A percentile compares a stretch with the other conserved stretches of the same genome.
phyloP scores from a whole-genome alignment of 2,888 invertebrate genomes.

The Aquatica leii region DNA sequence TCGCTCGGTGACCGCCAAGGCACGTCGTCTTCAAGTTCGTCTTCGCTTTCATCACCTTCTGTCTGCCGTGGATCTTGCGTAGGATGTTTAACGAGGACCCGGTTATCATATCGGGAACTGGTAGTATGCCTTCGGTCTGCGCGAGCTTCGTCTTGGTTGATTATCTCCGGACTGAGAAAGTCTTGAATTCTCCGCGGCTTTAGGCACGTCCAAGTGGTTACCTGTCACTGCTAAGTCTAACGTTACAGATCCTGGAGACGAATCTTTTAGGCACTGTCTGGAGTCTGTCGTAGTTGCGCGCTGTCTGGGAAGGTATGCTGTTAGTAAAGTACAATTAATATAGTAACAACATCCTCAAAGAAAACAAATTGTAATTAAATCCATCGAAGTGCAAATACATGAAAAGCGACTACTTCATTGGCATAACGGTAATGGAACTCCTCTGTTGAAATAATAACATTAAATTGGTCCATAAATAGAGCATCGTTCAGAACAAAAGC shows the following conservation, averaged over 20 bases:
- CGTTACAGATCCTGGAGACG: constrained; percentile 65
- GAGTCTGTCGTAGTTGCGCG: constrained; percentile 65
- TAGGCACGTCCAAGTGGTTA: constrained; percentile 84
- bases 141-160: constrained; percentile 79
- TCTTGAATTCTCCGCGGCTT: constrained; percentile 78
- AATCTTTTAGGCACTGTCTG: constrained; percentile 70
- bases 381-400: constrained; percentile 41
- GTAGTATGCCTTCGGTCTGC: constrained; percentile 92
- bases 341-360: neutral
- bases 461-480: constrained; percentile 19
- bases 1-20: constrained; percentile 91
- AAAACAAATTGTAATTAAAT: constrained; percentile 7
- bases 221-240: constrained; percentile 71
- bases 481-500: constrained; percentile 34
- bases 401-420: constrained; percentile 42
- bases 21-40: constrained; percentile 88
- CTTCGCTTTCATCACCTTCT: constrained; percentile 87
- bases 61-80: constrained; percentile 73
- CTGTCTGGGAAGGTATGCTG: constrained; percentile 65
- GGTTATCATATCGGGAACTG: constrained; percentile 95
- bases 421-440: too few species aligned
- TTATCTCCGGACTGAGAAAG: constrained; percentile 82
- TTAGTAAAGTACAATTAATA: constrained; percentile 45
- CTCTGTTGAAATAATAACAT: constrained; percentile 26
- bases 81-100: constrained; percentile 79